Evolutionary conservation across 2,888 invertebrate genomes (phyloP).

Genomic region (Eretmocerus hayati): DNA sequence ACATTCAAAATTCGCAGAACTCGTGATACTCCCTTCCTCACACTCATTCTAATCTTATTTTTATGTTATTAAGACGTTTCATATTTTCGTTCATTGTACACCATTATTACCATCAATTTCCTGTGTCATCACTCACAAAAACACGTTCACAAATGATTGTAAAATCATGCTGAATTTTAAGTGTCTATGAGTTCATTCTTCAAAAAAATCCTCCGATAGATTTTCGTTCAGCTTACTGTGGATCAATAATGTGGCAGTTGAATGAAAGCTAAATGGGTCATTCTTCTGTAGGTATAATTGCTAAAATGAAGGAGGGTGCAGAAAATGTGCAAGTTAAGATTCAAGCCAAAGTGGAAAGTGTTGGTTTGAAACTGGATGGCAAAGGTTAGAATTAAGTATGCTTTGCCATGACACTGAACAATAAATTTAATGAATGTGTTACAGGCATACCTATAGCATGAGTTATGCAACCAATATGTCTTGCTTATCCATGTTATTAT

Average conservation of each 20-base stretch:
- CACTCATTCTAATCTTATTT: too few species aligned
- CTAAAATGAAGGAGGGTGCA: constrained; percentile 94
- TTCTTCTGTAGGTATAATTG: constrained; percentile 66
- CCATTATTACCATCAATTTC: too few species aligned
- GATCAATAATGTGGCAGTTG: neutral
- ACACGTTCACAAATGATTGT: too few species aligned
- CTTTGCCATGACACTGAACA: constrained; percentile 9
- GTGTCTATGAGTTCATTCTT: too few species aligned
- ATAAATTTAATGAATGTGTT: neutral
- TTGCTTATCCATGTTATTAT: neutral
- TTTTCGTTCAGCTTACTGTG: constrained; percentile 9
- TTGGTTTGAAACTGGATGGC: constrained; percentile 50
- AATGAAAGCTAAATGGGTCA: constrained; percentile 3
- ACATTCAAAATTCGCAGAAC: too few species aligned
- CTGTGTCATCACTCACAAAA: too few species aligned
- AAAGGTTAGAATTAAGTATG: constrained; percentile 41
- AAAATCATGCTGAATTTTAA: too few species aligned
- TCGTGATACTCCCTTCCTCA: too few species aligned
- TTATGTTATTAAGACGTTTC: too few species aligned
- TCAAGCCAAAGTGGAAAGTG: constrained; percentile 87
- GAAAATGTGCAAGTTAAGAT: constrained; percentile 89
- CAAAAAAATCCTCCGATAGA: constrained; percentile 6
- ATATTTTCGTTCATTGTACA: too few species aligned
- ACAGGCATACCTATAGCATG: constrained; percentile 27
- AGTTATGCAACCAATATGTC: constrained; percentile 7